Evolutionary conservation across 64 coral and sea anemone species (phyloP), one percentile per base, ranked within the genome.

Genomic region (Astreopora myriophthalma): DNA sequence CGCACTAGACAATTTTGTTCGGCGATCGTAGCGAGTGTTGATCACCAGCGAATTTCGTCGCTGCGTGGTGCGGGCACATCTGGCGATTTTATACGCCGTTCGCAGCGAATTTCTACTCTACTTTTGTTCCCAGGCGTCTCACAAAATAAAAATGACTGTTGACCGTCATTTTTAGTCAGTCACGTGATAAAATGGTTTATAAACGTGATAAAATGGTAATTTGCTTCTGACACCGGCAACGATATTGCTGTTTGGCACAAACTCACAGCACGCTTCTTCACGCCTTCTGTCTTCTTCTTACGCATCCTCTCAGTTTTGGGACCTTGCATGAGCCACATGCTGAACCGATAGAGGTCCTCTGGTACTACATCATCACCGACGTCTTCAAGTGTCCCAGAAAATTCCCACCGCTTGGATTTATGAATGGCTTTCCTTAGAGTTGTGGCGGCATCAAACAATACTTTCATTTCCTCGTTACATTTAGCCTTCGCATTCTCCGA

Each of bases 281-380:
- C 86, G 10, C 57, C 86, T 20, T 19, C 27, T 25, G 20, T 29
- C 40, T 88, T 88, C 48, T 88, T 29, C 19, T 42, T 57, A 12
- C 28, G 60, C 14, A 78, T 7, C 69, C 20, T 60, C 24, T 49
- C 19, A 58, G 42, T 62, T 27, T 35, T 74, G n/a, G 44, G 46
- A 16, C 86, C 86, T 52, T 88, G 35, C 5, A 88, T 73, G 7
- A 88, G 37, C 69, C 86, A 75, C 2, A 68, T 58, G 64, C n/a
- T 74, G 23, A 61, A 74, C 13, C 69, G 33, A 25, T 75, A 62
- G 52, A 88, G 68, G 2, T 88, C 68, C 6, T 88, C 72, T 30
- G 86, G 86, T 19, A 55, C 11, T 17, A 32, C 9, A 5, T 74
- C 24, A 49, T 74, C 48, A 16, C n/a, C 40, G 29, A 71, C 27